These are phyloP conservation scores for Chaenocephalus aceratus DNA, from an alignment of 2,113 vertebrate genomes.

Conservation along the genomic window DNA sequence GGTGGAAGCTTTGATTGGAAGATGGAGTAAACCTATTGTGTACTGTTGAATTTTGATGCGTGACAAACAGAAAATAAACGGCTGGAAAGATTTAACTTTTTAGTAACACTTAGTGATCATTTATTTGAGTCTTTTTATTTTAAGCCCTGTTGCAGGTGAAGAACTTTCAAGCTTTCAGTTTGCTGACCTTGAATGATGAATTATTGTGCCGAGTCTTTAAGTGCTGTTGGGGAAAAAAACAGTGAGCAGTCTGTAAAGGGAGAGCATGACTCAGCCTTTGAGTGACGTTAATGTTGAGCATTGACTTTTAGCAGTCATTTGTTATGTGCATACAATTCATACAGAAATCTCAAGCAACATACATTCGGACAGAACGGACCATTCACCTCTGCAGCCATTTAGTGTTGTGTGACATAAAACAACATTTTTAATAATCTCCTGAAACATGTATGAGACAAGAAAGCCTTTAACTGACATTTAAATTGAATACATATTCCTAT, in stretches of 20 bases:
- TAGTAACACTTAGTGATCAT: background rate
- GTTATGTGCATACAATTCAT: background rate
- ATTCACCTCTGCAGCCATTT: background rate
- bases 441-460: background rate
- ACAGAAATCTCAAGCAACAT: background rate
- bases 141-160: background rate
- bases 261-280: constrained; percentile 6
- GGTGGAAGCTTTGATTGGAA: constrained; percentile 19
- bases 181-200: constrained; percentile 37
- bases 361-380: background rate
- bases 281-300: background rate
- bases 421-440: background rate
- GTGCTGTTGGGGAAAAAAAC: background rate
- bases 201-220: background rate
- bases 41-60: constrained; percentile 23
- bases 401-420: background rate
- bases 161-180: constrained; percentile 10
- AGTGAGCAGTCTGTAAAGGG: background rate
- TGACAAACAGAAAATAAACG: constrained; percentile 44
- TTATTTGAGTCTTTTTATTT: background rate
- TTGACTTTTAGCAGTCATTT: background rate
- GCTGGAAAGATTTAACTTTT: constrained; percentile 41
- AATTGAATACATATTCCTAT: background rate
- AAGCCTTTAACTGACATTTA: background rate
- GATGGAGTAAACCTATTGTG: constrained; percentile 32